Conservation (phyloP, 2,113 vertebrate genomes). For the Calonectris borealis region DNA sequence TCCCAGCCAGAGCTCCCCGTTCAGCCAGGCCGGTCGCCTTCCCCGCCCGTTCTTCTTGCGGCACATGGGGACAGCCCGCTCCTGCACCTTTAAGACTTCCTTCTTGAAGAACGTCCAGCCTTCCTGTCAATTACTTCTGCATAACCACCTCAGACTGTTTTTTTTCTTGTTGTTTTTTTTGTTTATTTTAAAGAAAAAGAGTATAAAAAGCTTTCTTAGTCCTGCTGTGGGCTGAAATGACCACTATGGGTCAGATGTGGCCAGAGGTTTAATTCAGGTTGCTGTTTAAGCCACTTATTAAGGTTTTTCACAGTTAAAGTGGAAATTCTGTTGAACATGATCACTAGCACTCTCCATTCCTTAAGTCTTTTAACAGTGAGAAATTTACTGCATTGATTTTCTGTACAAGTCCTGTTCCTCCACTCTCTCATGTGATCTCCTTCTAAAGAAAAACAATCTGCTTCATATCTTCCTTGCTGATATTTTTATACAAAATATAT, state of each 20-base stretch:
- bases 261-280: not conserved
- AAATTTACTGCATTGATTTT: not conserved
- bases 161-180: not conserved
- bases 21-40: too few relatives aligned
- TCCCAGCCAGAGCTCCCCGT: too few relatives aligned
- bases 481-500: not conserved
- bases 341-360: not conserved
- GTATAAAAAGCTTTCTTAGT: not conserved
- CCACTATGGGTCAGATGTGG: not conserved
- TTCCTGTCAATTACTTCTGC: not conserved
- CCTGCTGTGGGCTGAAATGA: not conserved
- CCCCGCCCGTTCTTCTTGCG: too few relatives aligned
- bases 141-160: not conserved
- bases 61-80: too few relatives aligned
- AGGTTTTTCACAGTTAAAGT: not conserved
- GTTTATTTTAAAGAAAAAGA: not conserved
- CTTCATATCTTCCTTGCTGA: not conserved
- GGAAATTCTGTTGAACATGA: not conserved
- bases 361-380: not conserved
- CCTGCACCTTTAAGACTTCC: too few relatives aligned
- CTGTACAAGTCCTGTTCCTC: not conserved
- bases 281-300: not conserved
- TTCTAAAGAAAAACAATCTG: not conserved
- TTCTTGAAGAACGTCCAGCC: too few relatives aligned
- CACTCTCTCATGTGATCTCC: not conserved